A percentile compares a stretch with the other conserved stretches of the same genome.
Conservation (phyloP, 2,888 invertebrate genomes). For the Bugulina stolonifera region DNA sequence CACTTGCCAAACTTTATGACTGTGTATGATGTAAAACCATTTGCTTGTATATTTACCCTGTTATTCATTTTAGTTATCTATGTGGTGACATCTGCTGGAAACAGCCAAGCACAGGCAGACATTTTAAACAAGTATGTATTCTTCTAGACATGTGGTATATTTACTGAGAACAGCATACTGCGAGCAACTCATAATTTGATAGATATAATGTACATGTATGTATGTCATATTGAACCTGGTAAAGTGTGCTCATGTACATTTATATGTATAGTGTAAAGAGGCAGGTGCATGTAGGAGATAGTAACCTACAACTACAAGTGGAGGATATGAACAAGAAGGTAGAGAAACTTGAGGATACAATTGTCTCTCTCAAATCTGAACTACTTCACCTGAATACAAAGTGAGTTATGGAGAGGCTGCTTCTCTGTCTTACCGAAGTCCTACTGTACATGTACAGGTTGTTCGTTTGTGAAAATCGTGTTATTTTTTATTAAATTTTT, state of each 20-base stretch:
- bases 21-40: too few relatives aligned
- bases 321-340: background rate
- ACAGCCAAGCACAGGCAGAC: background rate
- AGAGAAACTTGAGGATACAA: background rate
- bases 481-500: too few relatives aligned
- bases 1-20: too few relatives aligned
- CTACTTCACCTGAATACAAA: background rate
- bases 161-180: background rate
- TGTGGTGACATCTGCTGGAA: background rate
- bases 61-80: background rate
- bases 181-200: too few relatives aligned
- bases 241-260: too few relatives aligned
- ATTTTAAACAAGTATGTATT: background rate
- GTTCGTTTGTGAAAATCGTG: too few relatives aligned
- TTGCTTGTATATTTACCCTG: too few relatives aligned
- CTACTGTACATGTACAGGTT: too few relatives aligned
- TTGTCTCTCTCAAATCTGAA: background rate
- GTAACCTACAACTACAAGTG: slow-evolving; percentile 3
- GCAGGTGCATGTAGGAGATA: background rate
- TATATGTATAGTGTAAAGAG: slow-evolving; percentile 15
- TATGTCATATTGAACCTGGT: too few relatives aligned
- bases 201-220: too few relatives aligned
- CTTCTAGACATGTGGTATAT: background rate
- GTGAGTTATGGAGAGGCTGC: background rate
- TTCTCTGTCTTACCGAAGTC: too few relatives aligned